These are phyloP conservation scores for Fregetta grallaria DNA, from an alignment of 2,113 vertebrate species.

Conservation along the genomic window DNA sequence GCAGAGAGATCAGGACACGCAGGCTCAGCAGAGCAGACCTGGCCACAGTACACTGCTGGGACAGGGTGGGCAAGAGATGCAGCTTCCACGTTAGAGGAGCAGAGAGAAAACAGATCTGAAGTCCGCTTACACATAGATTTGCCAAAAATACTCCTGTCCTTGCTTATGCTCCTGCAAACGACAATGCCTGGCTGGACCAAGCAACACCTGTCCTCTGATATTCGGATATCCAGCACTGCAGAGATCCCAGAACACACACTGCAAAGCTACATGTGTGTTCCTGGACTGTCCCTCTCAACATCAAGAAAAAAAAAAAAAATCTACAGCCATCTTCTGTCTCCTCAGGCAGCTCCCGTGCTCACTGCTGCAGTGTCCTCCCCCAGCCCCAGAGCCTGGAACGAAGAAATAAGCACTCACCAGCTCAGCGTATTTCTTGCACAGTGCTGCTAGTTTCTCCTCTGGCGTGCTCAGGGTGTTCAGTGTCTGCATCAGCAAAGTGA, in stretches of 20 bases:
- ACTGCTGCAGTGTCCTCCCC: background rate
- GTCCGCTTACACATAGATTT: background rate
- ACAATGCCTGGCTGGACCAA: background rate
- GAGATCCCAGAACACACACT: background rate
- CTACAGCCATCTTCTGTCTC: background rate
- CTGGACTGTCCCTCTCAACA: background rate
- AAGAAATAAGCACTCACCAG: slow-evolving; percentile 80
- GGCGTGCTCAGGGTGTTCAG: slow-evolving; percentile 96
- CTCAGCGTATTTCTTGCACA: slow-evolving; percentile 99
- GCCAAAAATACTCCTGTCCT: background rate
- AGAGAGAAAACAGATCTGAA: background rate
- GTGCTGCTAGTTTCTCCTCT: slow-evolving; percentile 91
- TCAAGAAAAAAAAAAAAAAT: background rate
- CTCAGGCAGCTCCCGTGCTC: background rate
- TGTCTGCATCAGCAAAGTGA: slow-evolving; percentile 97
- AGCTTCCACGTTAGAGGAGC: background rate
- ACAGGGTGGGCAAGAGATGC: background rate
- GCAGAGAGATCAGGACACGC: background rate
- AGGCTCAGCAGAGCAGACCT: background rate
- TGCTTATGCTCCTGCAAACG: background rate
- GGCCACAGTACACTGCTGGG: background rate
- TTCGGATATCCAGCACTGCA: background rate
- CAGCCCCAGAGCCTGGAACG: background rate
- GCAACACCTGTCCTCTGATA: background rate
- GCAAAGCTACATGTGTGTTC: fast-evolving